These are phyloP conservation scores for Thumatha senex DNA, from an alignment of 2,888 invertebrate genomes.

Conservation along the genomic window DNA sequence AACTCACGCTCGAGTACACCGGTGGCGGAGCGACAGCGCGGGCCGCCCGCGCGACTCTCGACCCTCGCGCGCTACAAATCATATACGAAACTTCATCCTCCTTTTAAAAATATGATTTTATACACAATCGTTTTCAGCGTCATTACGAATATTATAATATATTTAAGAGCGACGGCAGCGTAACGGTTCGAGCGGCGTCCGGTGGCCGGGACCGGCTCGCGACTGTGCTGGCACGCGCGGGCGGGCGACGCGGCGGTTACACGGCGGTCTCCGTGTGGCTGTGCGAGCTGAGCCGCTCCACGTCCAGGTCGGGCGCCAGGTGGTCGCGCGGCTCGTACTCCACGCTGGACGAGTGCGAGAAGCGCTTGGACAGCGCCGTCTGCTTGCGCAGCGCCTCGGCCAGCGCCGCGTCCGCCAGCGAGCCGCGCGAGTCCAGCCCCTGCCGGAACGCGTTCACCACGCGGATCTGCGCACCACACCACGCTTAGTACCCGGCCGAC, in stretches of 20 bases:
- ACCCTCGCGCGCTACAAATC: constrained; percentile 56
- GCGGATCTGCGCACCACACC: constrained; percentile 93
- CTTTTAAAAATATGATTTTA: constrained; percentile 66
- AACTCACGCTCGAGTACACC: constrained; percentile 70
- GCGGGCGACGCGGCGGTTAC: constrained; percentile 71
- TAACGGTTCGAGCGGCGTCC: constrained; percentile 43
- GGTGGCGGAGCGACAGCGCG: constrained; percentile 45
- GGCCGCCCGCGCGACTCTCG: constrained; percentile 35
- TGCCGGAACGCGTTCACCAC: constrained; percentile 99
- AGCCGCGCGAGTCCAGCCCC: constrained; percentile 98
- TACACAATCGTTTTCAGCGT: constrained; percentile 65
- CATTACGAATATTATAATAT: constrained; percentile 45
- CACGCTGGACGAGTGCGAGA: constrained; percentile 94
- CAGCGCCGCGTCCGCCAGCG: constrained; percentile 95
- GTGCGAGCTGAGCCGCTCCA: constrained; percentile 93
- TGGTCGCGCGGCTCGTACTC: constrained; percentile 91
- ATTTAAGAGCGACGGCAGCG: constrained; percentile 64
- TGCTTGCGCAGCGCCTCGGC: constrained; percentile 97
- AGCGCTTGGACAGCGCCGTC: constrained; percentile 95
- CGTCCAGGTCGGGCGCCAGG: constrained; percentile 95
- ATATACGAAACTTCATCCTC: constrained; percentile 60
- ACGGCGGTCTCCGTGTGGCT: constrained; percentile 98
- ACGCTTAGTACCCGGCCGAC: constrained; percentile 7
- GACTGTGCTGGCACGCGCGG: neutral
- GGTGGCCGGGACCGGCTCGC: neutral